A percentile compares a stretch with the other conserved stretches of the same genome.
Conservation (phyloP, 2,113 vertebrate species). For the Hydropotes inermis region DNA sequence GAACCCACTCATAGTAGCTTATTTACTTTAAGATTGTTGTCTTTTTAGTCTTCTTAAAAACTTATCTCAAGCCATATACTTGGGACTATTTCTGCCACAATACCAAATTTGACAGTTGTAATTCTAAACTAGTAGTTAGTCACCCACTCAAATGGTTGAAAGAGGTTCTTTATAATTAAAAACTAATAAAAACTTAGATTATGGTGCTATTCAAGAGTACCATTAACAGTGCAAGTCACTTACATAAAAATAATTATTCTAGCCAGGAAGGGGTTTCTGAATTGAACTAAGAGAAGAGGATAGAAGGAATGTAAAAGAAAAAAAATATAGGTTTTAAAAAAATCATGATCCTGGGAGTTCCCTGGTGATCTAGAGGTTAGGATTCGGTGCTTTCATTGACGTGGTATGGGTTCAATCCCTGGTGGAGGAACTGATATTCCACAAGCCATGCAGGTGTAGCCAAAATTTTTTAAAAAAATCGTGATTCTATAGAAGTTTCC, state of each 20-base stretch:
- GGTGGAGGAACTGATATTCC: background rate
- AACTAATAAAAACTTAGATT: conserved; percentile 31
- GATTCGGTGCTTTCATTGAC: background rate
- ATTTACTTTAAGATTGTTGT: conserved; percentile 14
- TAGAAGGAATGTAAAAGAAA: background rate
- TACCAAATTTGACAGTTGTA: background rate
- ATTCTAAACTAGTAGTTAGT: background rate
- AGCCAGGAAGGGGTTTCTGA: background rate
- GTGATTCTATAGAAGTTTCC: background rate
- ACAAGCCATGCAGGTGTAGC: no score
- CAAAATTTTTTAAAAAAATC: background rate
- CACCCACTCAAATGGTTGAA: background rate
- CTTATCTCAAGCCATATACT: background rate
- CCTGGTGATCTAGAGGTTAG: background rate
- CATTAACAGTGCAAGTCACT: background rate
- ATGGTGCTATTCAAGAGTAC: background rate
- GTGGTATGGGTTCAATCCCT: background rate
- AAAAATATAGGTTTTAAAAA: background rate
- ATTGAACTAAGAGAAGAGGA: background rate
- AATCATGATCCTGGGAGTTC: background rate
- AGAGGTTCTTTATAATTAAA: conserved; percentile 43
- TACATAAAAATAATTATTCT: background rate
- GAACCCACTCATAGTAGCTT: background rate
- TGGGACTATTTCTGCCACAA: conserved; percentile 21
- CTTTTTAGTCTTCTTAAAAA: conserved; percentile 10